phyloP scores from a whole-genome alignment of 2,888 invertebrate genomes.

The Rotaria socialis region DNA sequence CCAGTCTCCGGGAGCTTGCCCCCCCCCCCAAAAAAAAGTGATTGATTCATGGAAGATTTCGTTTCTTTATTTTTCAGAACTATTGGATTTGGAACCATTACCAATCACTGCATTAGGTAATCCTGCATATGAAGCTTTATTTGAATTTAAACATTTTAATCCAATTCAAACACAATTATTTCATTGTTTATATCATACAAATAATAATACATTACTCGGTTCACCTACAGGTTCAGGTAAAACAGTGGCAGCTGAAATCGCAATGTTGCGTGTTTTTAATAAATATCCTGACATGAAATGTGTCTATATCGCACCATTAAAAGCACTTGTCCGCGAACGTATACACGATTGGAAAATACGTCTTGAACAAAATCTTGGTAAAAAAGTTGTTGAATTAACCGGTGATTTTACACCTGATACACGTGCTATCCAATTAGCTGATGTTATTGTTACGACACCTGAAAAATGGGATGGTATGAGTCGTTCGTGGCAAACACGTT shows the following conservation, averaged over 20 bases:
- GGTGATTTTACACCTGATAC: conserved; percentile 85
- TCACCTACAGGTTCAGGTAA: conserved; percentile 97
- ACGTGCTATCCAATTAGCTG: conserved; percentile 73
- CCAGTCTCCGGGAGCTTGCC: too few relatives aligned
- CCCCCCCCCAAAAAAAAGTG: too few relatives aligned
- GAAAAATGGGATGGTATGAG: conserved; percentile 99
- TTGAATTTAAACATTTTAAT: conserved; percentile 89
- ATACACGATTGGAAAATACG: conserved; percentile 87
- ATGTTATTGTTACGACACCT: conserved; percentile 94
- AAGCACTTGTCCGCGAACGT: conserved; percentile 90
- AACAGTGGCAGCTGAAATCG: conserved; percentile 94
- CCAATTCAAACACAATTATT: conserved; percentile 96
- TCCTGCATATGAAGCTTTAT: conserved; percentile 72
- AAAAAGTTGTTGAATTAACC: conserved; percentile 81
- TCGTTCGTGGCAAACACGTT: conserved; percentile 91
- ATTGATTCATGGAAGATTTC: background rate
- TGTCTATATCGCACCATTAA: conserved; percentile 95
- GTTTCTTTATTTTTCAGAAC: conserved; percentile 63
- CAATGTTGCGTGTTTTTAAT: conserved; percentile 84
- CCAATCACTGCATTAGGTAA: conserved; percentile 78
- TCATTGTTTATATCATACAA: conserved; percentile 87
- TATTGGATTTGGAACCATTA: conserved; percentile 82
- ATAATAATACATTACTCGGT: conserved; percentile 79
- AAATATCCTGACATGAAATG: conserved; percentile 70
- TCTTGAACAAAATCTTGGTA: conserved; percentile 44